These are phyloP conservation scores for Ammospiza maritima DNA, from an alignment of 2,797 vertebrate genomes.

Conservation along the genomic window DNA sequence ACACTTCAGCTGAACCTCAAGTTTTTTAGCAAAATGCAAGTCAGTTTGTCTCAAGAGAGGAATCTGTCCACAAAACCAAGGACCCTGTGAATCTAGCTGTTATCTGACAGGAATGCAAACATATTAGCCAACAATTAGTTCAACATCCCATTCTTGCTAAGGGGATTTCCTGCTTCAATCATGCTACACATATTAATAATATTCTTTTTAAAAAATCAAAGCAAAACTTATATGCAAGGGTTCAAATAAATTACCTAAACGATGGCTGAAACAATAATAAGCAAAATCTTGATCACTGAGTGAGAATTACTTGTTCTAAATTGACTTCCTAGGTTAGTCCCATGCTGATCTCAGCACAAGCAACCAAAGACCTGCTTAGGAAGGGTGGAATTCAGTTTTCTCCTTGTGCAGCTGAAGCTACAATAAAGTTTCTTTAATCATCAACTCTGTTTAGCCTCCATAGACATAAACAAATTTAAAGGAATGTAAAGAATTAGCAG, in stretches of 20 bases:
- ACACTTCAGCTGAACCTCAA: background rate
- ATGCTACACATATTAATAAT: fast-evolving
- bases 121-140: background rate
- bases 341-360: background rate
- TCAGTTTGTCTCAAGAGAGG: background rate
- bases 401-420: background rate
- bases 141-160: background rate
- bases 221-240: background rate
- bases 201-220: background rate
- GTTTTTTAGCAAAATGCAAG: background rate
- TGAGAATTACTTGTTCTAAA: background rate
- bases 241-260: background rate
- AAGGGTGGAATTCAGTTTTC: background rate
- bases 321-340: background rate
- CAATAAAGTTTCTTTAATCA: background rate
- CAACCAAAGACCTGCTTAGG: background rate
- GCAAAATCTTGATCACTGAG: background rate
- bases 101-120: background rate
- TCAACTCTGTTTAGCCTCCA: background rate
- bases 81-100: background rate
- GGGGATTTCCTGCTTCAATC: background rate
- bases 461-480: background rate
- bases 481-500: slow-evolving; percentile 40
- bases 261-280: background rate
- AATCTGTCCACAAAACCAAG: background rate